Base-by-base conservation (phyloP, 2,888 invertebrate genomes). In the Tortricodes alternella region DNA sequence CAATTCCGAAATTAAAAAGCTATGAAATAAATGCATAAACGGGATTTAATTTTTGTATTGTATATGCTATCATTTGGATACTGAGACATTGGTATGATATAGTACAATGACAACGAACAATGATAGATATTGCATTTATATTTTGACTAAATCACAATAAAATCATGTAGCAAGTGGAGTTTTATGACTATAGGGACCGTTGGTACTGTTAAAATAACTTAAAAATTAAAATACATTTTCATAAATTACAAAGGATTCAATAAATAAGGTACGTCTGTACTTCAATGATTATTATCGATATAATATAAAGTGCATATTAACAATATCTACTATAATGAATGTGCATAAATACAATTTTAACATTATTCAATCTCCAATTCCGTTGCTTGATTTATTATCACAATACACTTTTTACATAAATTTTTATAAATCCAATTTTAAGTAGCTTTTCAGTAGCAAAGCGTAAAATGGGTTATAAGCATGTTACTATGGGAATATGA, bases 341-440 rank as follows among this genome's bases (percentile, higher is more conserved):
- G 78, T 78, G 78, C 78, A 74, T 66, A 71, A 72, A 74, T 74
- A 73, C 71, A 72, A 64, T 71, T 68, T 69, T 57, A 64, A 63
- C 55, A 65, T 64, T 60, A 66, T 66, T 59, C 63, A 46, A 32
- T 50, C 46, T 24, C 72, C 73, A 75, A 77, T 74, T 73, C 70
- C 70, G 64, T 75, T 67, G 65, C 66, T 58, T 59, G 56, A 63
- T 66, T 65, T 69, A 69, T 65, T 71, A 67, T 68, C 67, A 67
- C 67, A 70, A 37, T 46, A 41, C 24, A 46, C 23, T 11, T 62
- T 62, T 59, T 59, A 59, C 63, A 63, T 56, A 52, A 44, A 35
- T 37, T 39, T 32, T 21, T 29, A 3, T 29, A n/a, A 29, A 29
- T n/a, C 9, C 11, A 29, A n/a, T n/a, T n/a, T 27, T n/a, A n/a